Percentiles rank a stretch among this genome's conserved stretches.
These are phyloP conservation scores for Ellobium chinense DNA, from an alignment of 2,888 invertebrate genomes.

Conservation along the genomic window DNA sequence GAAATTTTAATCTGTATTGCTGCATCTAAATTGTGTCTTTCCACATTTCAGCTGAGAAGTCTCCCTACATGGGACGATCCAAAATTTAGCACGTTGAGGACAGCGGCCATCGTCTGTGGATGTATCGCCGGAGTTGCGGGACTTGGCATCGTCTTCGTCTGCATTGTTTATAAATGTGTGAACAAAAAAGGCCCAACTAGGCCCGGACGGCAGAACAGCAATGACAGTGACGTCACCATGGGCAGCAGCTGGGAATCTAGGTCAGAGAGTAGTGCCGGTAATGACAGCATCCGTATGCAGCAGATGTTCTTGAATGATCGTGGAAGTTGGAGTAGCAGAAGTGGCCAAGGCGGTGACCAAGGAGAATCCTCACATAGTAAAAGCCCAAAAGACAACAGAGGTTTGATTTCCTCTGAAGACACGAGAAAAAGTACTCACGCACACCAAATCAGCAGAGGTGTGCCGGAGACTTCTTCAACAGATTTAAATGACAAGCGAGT, in stretches of 20 bases:
- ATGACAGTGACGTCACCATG: conserved; percentile 27
- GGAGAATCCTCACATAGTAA: too few species aligned
- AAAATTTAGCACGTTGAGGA: background rate
- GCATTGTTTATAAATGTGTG: background rate
- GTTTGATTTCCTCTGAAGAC: too few species aligned
- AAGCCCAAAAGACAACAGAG: too few species aligned
- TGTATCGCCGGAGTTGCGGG: background rate
- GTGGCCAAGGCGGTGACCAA: too few species aligned
- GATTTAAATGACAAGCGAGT: too few species aligned
- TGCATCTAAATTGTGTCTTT: too few species aligned
- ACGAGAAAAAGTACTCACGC: too few species aligned
- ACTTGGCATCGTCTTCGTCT: background rate
- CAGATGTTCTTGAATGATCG: too few species aligned
- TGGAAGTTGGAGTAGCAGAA: background rate
- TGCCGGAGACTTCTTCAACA: too few species aligned
- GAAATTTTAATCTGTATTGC: too few species aligned
- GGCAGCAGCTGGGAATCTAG: conserved; percentile 19
- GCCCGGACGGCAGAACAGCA: background rate
- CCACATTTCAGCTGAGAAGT: background rate
- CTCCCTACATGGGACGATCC: background rate
- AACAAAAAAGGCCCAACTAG: background rate
- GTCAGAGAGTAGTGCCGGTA: background rate
- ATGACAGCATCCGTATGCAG: background rate
- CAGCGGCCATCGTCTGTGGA: conserved; percentile 12
- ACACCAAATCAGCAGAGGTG: too few species aligned